phyloP scores from a whole-genome alignment of 2,113 vertebrate genomes.

The Dasyurus viverrinus region DNA sequence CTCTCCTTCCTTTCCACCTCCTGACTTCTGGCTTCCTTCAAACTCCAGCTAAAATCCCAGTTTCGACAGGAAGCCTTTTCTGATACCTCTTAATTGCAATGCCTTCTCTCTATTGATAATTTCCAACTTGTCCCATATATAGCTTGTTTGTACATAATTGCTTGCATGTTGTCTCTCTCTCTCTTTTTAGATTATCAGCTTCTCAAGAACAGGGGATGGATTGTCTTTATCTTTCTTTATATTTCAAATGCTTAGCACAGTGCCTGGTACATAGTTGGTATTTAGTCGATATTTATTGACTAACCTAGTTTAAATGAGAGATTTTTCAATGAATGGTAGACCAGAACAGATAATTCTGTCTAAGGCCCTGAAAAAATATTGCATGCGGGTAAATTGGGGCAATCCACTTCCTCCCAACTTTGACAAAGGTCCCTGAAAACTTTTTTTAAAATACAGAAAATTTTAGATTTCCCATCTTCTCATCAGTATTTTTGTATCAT shows the following conservation, averaged over 20 bases:
- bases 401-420: neutral
- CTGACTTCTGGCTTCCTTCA: neutral
- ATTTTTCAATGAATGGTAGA: neutral
- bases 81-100: neutral
- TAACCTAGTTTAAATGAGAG: neutral
- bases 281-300: neutral
- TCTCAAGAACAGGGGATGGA: neutral
- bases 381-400: neutral
- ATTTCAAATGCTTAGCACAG: neutral
- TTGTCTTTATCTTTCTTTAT: neutral
- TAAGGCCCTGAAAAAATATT: neutral
- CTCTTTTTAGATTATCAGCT: neutral
- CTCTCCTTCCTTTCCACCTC: neutral
- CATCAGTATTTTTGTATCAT: neutral
- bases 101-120: neutral
- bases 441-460: neutral
- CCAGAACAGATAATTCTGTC: neutral
- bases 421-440: neutral
- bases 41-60: neutral
- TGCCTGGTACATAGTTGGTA: neutral
- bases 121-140: neutral
- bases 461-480: neutral
- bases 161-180: conserved; percentile 8
- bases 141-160: neutral
- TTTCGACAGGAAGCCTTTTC: neutral